A percentile compares a stretch with the other conserved stretches of the same genome.
Conservation (phyloP, 2,888 invertebrate species). For the Iselma pallidipennis region DNA sequence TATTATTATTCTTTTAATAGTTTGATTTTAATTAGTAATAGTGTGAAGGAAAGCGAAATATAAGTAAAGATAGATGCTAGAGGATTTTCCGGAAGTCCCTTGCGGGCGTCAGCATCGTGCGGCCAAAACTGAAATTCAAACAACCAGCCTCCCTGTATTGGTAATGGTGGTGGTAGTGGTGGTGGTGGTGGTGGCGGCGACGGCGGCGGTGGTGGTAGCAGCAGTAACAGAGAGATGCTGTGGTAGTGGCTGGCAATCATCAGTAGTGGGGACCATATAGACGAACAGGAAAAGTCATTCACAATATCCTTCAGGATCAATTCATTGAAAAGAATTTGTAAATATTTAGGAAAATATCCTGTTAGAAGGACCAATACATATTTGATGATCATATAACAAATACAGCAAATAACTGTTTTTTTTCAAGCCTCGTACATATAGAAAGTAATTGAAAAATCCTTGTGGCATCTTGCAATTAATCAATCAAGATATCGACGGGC, state of each 20-base stretch:
- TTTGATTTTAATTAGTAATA: not conserved
- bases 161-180: not conserved
- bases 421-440: too few species aligned
- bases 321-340: too few species aligned
- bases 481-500: conserved; percentile 10
- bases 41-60: conserved; percentile 5
- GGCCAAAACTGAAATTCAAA: conserved; percentile 38
- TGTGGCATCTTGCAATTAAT: conserved; percentile 6
- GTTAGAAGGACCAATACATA: too few species aligned
- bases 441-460: not conserved
- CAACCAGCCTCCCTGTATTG: not conserved
- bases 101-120: conserved; percentile 40
- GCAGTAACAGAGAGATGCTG: conserved; percentile 17
- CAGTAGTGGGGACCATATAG: not conserved
- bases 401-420: not conserved
- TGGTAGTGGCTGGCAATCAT: too few species aligned
- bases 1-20: too few species aligned
- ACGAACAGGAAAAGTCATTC: too few species aligned
- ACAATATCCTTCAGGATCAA: too few species aligned
- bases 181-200: conserved; percentile 28
- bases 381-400: too few species aligned
- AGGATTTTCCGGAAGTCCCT: conserved; percentile 22
- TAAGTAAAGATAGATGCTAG: conserved; percentile 13
- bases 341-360: too few species aligned
- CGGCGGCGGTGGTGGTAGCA: conserved; percentile 33